Conservation (phyloP, 2,888 invertebrate species). For the Amblyjoppa proteus region DNA sequence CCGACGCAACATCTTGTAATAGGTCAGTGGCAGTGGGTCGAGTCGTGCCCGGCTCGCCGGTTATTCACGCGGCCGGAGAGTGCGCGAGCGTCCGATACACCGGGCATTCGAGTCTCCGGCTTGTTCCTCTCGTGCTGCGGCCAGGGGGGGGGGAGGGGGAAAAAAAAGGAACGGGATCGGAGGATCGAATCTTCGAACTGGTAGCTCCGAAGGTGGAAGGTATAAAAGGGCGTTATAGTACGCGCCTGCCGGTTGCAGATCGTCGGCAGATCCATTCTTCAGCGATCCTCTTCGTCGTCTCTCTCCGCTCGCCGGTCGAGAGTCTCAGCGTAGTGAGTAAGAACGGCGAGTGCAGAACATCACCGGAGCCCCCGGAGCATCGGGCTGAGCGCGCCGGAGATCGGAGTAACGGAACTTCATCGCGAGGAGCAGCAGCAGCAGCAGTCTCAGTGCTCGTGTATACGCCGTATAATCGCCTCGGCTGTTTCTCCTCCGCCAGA, state of each 20-base stretch:
- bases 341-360: constrained; percentile 63
- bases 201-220: constrained; percentile 24
- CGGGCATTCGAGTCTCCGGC: constrained; percentile 12
- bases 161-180: constrained; percentile 47
- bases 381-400: constrained; percentile 18
- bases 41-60: constrained; percentile 32
- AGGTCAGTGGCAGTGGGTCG: constrained; percentile 57
- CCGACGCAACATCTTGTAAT: constrained; percentile 37
- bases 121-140: background rate
- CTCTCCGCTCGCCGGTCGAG: constrained; percentile 26
- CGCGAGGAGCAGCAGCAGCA: constrained; percentile 22
- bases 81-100: background rate
- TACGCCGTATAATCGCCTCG: constrained; percentile 44
- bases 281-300: constrained; percentile 42
- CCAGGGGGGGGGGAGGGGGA: background rate
- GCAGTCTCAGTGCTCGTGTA: constrained; percentile 65
- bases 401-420: constrained; percentile 63
- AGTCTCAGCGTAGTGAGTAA: constrained; percentile 73
- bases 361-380: background rate
- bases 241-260: constrained; percentile 31
- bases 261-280: constrained; percentile 38
- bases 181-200: constrained; percentile 18
- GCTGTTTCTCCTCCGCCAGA: constrained; percentile 20
- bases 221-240: constrained; percentile 46
- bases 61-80: constrained; percentile 1